Conservation (phyloP, 30 jellyfish, hydroid and myxozoan species). For the Cassiopea xamachana region DNA sequence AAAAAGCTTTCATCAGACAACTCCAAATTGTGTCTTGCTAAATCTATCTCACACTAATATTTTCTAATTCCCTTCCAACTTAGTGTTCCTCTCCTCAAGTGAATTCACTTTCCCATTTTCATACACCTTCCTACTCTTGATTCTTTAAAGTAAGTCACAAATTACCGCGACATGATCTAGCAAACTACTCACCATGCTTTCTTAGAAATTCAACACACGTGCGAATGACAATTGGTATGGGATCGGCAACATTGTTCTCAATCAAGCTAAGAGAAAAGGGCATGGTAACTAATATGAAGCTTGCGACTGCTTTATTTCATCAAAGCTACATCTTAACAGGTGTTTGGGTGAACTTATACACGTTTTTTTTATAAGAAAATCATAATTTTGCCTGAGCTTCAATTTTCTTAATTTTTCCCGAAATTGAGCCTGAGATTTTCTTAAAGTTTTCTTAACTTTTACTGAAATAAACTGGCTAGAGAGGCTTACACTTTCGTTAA, state of each 20-base stretch:
- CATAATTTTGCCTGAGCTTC: too few relatives aligned
- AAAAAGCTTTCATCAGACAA: too few relatives aligned
- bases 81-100: neutral
- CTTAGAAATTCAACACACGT: slow-evolving; percentile 70
- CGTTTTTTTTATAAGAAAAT: too few relatives aligned
- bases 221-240: slow-evolving; percentile 73
- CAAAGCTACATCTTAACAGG: too few relatives aligned
- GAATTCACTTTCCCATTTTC: neutral
- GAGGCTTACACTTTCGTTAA: too few relatives aligned
- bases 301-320: too few relatives aligned
- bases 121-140: neutral
- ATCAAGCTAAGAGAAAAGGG: slow-evolving; percentile 42
- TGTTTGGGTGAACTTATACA: too few relatives aligned
- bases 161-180: neutral
- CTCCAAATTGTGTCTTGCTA: too few relatives aligned
- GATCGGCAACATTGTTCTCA: slow-evolving; percentile 69
- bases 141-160: neutral
- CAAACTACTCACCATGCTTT: slow-evolving; percentile 61
- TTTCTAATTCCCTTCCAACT: neutral
- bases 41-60: neutral
- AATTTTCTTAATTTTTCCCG: too few relatives aligned
- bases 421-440: too few relatives aligned
- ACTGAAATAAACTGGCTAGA: too few relatives aligned
- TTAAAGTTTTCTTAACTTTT: too few relatives aligned
- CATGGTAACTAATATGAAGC: neutral